Evolutionary conservation across 2,888 invertebrate species (phyloP), one percentile per base, ranked within the genome.

Genomic region (Drosophila mimetica): DNA sequence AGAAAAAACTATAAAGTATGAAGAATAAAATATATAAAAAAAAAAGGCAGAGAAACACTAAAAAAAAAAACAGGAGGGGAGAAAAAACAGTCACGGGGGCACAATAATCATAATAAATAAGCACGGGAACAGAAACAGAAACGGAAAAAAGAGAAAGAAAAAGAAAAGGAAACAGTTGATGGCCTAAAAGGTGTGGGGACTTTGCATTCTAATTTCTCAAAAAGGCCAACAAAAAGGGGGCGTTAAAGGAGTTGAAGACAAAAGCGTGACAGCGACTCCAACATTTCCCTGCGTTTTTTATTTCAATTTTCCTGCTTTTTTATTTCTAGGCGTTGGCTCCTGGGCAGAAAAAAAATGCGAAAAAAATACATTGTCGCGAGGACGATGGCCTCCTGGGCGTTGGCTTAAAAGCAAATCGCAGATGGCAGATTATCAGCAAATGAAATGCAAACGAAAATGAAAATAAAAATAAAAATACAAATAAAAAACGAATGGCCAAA

Each of bases 401-500:
- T 79, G 70, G 75, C 77, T 71, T 64, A 36, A 70, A 73, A 67
- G 79, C 82, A 81, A 84, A 82, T 82, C 85, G 70, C 53, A 70
- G 82, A 85, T 82, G 75, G 63, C 69, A 77, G 82, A 82, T 82
- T 75, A 85, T 64, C 77, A 82, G 85, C 79, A 79, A 74, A 81
- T 69, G 57, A 75, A 54, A 57, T 28, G 63, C 39, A 57, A 69
- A 44, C 41, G 51, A 63, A 77, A 70, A 71, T 54, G 64, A 41
- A 77, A 70, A 71, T 50, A 58, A 41, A 71, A 79, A 72, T 55
- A 58, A 41, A 67, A 67, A 76, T 76, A n/a, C n/a, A n/a, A n/a
- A n/a, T n/a, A n/a, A 67, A 65, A 59, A 71, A 71, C 32, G 58
- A 28, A 25, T 25, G 25, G 25, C 25, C 25, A 1, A 42, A 50